phyloP scores from a whole-genome alignment of 2,797 vertebrate genomes.

The Aviceda cuculoides region DNA sequence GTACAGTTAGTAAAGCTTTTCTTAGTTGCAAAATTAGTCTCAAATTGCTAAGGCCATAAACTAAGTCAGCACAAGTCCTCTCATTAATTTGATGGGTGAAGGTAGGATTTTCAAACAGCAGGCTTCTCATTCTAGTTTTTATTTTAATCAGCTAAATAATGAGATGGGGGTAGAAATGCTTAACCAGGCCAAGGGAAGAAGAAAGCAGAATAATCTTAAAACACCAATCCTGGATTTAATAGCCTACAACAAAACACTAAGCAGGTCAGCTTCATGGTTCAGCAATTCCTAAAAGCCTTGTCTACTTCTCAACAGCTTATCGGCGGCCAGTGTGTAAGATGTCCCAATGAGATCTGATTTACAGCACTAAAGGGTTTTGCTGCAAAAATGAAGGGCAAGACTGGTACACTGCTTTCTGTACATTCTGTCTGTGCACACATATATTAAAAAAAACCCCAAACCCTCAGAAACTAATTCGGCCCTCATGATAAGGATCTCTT shows the following conservation, averaged over 20 bases:
- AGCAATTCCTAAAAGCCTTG: constrained; percentile 79
- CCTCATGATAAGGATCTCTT: constrained; percentile 61
- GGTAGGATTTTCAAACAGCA: constrained; percentile 61
- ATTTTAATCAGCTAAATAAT: constrained; percentile 73
- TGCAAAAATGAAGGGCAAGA: constrained; percentile 59
- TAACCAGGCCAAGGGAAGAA: constrained; percentile 70
- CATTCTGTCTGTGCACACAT: neutral
- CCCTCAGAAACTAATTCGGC: constrained; percentile 55
- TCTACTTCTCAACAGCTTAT: constrained; percentile 77
- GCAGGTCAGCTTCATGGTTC: constrained; percentile 81
- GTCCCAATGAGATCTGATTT: constrained; percentile 77
- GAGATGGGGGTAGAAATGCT: constrained; percentile 66
- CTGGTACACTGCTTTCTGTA: constrained; percentile 28
- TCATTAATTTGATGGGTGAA: constrained; percentile 69
- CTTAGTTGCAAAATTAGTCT: constrained; percentile 67
- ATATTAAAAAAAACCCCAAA: neutral
- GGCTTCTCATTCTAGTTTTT: constrained; percentile 56
- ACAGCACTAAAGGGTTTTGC: constrained; percentile 61
- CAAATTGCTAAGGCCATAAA: constrained; percentile 62
- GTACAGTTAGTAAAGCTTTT: constrained; percentile 68
- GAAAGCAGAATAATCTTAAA: constrained; percentile 74
- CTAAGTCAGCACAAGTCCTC: constrained; percentile 44
- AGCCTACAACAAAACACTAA: constrained; percentile 81
- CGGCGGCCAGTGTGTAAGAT: constrained; percentile 59
- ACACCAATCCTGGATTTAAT: constrained; percentile 76